A percentile compares a stretch with the other conserved stretches of the same genome.
Evolutionary conservation across 1,140 invertebrate genomes (phyloP).

Genomic region (Wasmannia auropunctata): DNA sequence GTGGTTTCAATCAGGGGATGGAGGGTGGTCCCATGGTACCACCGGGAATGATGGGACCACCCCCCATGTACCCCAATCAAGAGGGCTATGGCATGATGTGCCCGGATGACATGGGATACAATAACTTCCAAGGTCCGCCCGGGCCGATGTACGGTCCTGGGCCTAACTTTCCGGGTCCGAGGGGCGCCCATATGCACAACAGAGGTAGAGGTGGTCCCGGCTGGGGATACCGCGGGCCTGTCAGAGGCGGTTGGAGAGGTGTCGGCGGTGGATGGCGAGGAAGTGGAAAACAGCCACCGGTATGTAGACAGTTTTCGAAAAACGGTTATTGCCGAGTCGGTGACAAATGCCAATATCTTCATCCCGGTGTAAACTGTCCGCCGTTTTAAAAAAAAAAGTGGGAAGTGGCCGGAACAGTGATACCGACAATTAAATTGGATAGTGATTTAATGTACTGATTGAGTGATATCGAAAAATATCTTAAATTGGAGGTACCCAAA

Average conservation of each 20-base stretch:
- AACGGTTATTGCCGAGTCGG: constrained; percentile 91
- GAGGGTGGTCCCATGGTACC: constrained; percentile 81
- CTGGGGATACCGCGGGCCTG: constrained; percentile 79
- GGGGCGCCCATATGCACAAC: constrained; percentile 86
- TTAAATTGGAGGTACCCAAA: background rate
- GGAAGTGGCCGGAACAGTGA: background rate
- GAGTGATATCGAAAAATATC: background rate
- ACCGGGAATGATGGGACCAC: constrained; percentile 80
- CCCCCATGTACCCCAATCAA: constrained; percentile 86
- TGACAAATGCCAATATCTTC: constrained; percentile 91
- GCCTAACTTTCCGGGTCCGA: constrained; percentile 83
- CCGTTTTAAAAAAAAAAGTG: constrained; percentile 76
- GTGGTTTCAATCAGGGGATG: constrained; percentile 78
- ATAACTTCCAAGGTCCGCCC: constrained; percentile 80
- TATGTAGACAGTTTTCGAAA: constrained; percentile 92
- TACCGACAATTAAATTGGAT: background rate
- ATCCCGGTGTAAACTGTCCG: constrained; percentile 89
- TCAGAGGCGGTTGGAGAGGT: constrained; percentile 84
- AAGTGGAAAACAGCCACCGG: constrained; percentile 83
- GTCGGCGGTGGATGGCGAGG: constrained; percentile 83
- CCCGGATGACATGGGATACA: constrained; percentile 80
- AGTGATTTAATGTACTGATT: background rate
- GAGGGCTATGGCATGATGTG: constrained; percentile 79
- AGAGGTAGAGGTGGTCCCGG: constrained; percentile 82
- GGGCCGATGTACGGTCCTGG: constrained; percentile 78